These are phyloP conservation scores for Heterotis niloticus DNA, from an alignment of 2,113 vertebrate genomes.

Conservation along the genomic window DNA sequence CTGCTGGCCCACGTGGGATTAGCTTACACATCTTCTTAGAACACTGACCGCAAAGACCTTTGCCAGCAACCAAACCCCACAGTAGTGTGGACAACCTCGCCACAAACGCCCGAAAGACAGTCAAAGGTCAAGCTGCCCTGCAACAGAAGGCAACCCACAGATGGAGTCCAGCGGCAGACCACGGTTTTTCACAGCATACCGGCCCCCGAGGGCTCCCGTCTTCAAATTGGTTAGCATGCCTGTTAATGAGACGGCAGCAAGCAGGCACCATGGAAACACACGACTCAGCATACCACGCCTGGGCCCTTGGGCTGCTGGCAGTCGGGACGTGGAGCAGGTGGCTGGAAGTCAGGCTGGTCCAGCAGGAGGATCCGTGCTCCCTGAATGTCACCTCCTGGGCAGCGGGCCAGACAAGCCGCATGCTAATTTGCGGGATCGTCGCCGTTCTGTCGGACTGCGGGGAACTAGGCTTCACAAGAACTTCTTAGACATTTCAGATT, in stretches of 20 bases:
- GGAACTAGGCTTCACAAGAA: conserved; percentile 12
- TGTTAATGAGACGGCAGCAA: conserved; percentile 23
- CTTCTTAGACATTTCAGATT: not conserved
- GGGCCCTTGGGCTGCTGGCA: conserved; percentile 29
- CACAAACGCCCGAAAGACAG: conserved; percentile 60
- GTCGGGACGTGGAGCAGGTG: conserved; percentile 32
- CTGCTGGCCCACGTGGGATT: not conserved
- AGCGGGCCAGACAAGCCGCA: conserved; percentile 42
- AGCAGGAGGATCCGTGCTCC: conserved; percentile 6
- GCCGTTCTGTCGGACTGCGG: conserved; percentile 18
- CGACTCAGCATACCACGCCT: conserved; percentile 24
- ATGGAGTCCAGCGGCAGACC: conserved; percentile 44
- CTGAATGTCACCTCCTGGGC: conserved; percentile 49
- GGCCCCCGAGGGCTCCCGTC: not conserved
- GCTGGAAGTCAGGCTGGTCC: conserved; percentile 25
- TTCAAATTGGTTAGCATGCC: not conserved
- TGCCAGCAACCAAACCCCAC: conserved; percentile 32
- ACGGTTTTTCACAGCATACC: not conserved
- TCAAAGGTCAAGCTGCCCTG: conserved; percentile 55
- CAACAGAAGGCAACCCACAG: conserved; percentile 60
- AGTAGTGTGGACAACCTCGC: conserved; percentile 46
- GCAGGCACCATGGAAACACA: conserved; percentile 20
- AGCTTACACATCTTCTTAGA: not conserved
- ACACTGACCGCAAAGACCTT: not conserved
- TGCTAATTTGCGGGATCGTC: conserved; percentile 31